phyloP scores from a whole-genome alignment of 2,888 invertebrate genomes.

The Lomographa bimaculata region DNA sequence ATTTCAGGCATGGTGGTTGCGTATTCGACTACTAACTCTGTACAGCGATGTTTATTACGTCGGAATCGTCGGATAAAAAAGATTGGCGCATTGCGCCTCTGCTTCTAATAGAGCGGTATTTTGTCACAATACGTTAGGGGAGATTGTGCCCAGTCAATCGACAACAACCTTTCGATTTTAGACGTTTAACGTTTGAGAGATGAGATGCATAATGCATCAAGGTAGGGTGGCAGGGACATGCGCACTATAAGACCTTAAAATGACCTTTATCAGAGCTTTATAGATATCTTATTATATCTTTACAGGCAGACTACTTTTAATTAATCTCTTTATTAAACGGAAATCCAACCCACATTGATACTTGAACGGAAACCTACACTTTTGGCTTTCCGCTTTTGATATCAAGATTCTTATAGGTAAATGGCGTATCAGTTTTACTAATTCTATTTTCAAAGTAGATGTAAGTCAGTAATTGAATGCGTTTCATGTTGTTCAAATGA shows the following conservation, averaged over 20 bases:
- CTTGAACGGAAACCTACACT: slow-evolving; percentile 4
- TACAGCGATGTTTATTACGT: slow-evolving; percentile 9
- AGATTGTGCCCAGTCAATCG: not conserved
- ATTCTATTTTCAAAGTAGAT: too few relatives aligned
- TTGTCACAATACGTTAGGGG: not conserved
- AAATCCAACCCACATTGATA: slow-evolving; percentile 4
- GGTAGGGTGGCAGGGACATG: slow-evolving; percentile 13
- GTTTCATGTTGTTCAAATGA: too few relatives aligned
- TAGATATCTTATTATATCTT: too few relatives aligned
- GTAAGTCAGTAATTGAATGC: too few relatives aligned
- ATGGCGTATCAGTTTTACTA: too few relatives aligned
- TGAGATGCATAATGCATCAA: slow-evolving; percentile 14
- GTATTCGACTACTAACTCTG: slow-evolving; percentile 3
- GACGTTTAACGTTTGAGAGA: slow-evolving; percentile 6
- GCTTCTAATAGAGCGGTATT: slow-evolving; percentile 1
- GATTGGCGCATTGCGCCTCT: slow-evolving; percentile 1
- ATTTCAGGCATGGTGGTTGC: slow-evolving; percentile 8
- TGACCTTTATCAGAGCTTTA: slow-evolving; percentile 4
- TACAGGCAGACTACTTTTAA: not conserved
- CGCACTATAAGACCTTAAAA: slow-evolving; percentile 13
- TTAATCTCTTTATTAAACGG: slow-evolving; percentile 5
- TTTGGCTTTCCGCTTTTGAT: too few relatives aligned
- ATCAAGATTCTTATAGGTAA: too few relatives aligned
- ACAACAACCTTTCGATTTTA: not conserved
- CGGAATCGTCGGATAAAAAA: not conserved